Evolutionary conservation across 2,888 invertebrate genomes (phyloP).

Genomic region (Shargacucullia verbasci): DNA sequence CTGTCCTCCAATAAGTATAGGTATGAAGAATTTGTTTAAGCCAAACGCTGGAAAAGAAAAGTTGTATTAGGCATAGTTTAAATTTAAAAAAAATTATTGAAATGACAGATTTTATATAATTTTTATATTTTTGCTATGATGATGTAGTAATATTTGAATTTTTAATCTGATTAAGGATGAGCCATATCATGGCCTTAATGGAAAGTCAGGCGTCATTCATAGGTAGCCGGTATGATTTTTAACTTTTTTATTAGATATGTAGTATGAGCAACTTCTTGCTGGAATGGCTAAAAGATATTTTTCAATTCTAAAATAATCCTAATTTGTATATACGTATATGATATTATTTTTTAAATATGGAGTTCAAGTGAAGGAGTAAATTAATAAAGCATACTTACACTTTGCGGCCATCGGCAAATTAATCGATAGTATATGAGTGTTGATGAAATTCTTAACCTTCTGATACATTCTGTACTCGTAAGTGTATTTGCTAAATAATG

Average conservation of each 20-base stretch:
- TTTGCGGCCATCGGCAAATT: slow-evolving; percentile 91
- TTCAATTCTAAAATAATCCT: too few species aligned
- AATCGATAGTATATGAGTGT: slow-evolving; percentile 90
- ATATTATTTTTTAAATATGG: too few species aligned
- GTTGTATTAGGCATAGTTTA: slow-evolving; percentile 3
- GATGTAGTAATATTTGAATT: too few species aligned
- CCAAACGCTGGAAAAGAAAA: slow-evolving; percentile 91
- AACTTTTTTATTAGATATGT: too few species aligned
- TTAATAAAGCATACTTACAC: slow-evolving; percentile 81
- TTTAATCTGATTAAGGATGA: neutral
- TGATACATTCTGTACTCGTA: slow-evolving; percentile 88
- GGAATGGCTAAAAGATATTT: too few species aligned
- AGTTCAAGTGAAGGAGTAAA: too few species aligned
- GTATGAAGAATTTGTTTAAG: slow-evolving; percentile 94
- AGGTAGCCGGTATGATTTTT: neutral
- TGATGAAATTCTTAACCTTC: slow-evolving; percentile 89
- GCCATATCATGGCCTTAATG: neutral
- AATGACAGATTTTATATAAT: too few species aligned
- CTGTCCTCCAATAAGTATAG: slow-evolving; percentile 94
- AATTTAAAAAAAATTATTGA: neutral
- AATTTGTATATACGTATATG: too few species aligned
- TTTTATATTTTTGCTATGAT: too few species aligned
- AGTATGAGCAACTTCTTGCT: too few species aligned
- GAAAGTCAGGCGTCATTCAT: neutral
- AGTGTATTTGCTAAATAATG: slow-evolving; percentile 78